Percentiles rank a stretch among this genome's conserved stretches.
phyloP scores from a whole-genome alignment of 2,797 vertebrate species.

The Xiphorhynchus erythropygius region DNA sequence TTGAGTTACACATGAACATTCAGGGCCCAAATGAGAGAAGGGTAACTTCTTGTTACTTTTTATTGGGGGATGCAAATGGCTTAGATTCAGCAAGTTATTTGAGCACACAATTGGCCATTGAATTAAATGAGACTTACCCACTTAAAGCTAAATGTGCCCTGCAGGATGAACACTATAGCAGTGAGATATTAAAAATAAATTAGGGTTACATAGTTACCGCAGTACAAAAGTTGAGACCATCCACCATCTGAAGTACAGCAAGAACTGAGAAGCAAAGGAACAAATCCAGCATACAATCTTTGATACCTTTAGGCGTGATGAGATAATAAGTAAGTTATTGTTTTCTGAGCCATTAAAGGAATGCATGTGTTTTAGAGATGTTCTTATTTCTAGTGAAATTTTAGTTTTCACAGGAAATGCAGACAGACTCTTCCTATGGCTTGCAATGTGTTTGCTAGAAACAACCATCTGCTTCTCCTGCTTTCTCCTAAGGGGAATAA shows the following conservation, averaged over 20 bases:
- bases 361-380: slow-evolving; percentile 25
- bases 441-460: slow-evolving; percentile 46
- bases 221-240: slow-evolving; percentile 1
- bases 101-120: slow-evolving; percentile 15
- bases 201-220: not conserved
- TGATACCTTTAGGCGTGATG: slow-evolving; percentile 39
- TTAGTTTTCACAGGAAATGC: slow-evolving; percentile 38
- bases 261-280: not conserved
- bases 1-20: not conserved
- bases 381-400: slow-evolving; percentile 30
- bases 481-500: slow-evolving; percentile 52
- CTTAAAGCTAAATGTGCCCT: slow-evolving; percentile 11
- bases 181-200: slow-evolving; percentile 53
- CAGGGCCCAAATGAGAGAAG: not conserved
- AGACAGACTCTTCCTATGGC: slow-evolving; percentile 19
- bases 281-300: not conserved
- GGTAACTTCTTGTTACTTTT: not conserved
- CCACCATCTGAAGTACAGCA: not conserved
- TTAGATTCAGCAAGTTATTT: slow-evolving; percentile 24
- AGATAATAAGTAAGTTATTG: slow-evolving; percentile 51
- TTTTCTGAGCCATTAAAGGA: slow-evolving; percentile 42
- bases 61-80: not conserved
- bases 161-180: not conserved
- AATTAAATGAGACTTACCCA: slow-evolving; percentile 26
- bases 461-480: slow-evolving; percentile 55